phyloP scores from a whole-genome alignment of 2,113 vertebrate genomes.

The Amblyornis subalaris region DNA sequence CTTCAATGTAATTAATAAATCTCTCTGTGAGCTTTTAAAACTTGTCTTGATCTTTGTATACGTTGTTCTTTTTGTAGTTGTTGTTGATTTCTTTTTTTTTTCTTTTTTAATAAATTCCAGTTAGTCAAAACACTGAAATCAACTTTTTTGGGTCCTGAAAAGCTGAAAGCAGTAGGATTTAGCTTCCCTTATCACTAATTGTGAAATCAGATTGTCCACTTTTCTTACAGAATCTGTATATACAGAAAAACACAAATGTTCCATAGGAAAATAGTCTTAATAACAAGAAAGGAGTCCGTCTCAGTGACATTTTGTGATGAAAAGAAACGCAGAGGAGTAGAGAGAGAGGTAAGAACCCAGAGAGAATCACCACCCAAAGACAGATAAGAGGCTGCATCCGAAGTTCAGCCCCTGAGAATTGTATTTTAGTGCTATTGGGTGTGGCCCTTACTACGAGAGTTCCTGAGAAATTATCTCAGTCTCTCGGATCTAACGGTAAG shows the following conservation, averaged over 20 bases:
- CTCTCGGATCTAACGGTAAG: not conserved
- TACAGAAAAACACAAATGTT: not conserved
- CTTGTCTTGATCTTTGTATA: not conserved
- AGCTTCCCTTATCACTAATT: not conserved
- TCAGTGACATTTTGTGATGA: not conserved
- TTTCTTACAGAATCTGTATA: not conserved
- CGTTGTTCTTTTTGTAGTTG: not conserved
- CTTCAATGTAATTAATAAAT: not conserved
- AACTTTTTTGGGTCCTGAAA: not conserved
- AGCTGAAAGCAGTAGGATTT: not conserved
- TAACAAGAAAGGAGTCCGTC: accelerated
- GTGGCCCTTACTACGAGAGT: accelerated
- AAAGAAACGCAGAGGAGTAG: not conserved
- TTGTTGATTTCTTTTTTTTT: no score
- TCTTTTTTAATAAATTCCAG: not conserved
- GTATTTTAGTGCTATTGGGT: not conserved
- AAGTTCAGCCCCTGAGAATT: not conserved
- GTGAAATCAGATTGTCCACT: not conserved
- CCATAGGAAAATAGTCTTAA: not conserved
- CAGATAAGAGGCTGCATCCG: not conserved
- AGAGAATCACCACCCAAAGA: not conserved
- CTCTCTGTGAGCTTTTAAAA: not conserved
- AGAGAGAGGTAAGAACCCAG: not conserved
- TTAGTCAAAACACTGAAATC: not conserved
- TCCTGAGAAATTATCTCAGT: not conserved